These are phyloP conservation scores for Eudemis profundana DNA, from an alignment of 2,888 invertebrate species.

Conservation along the genomic window DNA sequence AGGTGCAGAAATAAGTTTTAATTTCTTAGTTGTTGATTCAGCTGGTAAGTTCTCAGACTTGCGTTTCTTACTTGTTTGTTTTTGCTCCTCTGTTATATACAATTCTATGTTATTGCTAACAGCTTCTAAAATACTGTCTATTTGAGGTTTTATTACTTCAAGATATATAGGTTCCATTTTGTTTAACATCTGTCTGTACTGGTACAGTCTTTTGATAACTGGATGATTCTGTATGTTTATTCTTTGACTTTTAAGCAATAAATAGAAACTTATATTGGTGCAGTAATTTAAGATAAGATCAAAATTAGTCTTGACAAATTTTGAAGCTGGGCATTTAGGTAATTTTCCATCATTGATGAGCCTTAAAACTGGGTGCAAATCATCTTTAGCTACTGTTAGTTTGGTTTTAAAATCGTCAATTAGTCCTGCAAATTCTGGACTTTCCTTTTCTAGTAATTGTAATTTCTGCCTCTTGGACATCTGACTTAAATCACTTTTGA, in stretches of 20 bases:
- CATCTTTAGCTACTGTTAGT: slow-evolving; percentile 87
- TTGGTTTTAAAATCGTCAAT: slow-evolving; percentile 92
- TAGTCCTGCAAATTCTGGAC: slow-evolving; percentile 93
- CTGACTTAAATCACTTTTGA: slow-evolving; percentile 91
- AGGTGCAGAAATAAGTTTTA: slow-evolving; percentile 72
- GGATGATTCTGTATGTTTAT: slow-evolving; percentile 92
- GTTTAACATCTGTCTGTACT: slow-evolving; percentile 90
- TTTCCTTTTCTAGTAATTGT: slow-evolving; percentile 92
- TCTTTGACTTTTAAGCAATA: slow-evolving; percentile 92
- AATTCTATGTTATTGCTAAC: slow-evolving; percentile 76
- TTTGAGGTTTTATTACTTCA: slow-evolving; percentile 88
- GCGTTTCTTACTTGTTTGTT: slow-evolving; percentile 62
- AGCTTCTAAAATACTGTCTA: slow-evolving; percentile 86
- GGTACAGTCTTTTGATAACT: slow-evolving; percentile 93
- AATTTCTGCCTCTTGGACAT: slow-evolving; percentile 91
- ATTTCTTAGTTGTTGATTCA: slow-evolving; percentile 68
- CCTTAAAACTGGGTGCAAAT: slow-evolving; percentile 88
- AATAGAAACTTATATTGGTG: slow-evolving; percentile 93
- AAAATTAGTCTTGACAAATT: slow-evolving; percentile 90
- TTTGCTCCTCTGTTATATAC: slow-evolving; percentile 59
- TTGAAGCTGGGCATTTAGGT: slow-evolving; percentile 87
- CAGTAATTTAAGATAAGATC: slow-evolving; percentile 92
- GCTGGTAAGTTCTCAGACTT: slow-evolving; percentile 60
- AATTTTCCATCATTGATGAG: slow-evolving; percentile 86
- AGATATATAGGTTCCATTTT: slow-evolving; percentile 90